A percentile compares a stretch with the other conserved stretches of the same genome.
phyloP scores from a whole-genome alignment of 2,797 vertebrate genomes.

The Tarsius wallacei region DNA sequence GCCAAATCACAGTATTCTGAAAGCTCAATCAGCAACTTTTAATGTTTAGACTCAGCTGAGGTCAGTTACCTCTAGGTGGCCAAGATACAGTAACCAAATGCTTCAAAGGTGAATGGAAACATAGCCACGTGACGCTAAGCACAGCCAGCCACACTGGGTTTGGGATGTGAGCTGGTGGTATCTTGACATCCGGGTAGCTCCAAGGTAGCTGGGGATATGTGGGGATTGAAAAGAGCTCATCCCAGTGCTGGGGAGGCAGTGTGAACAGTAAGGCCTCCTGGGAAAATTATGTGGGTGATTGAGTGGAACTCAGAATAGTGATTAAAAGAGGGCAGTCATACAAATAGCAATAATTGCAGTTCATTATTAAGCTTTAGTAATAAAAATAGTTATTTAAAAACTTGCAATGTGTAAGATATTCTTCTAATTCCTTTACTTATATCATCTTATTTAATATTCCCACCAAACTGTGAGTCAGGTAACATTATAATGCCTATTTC shows the following conservation, averaged over 20 bases:
- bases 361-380: background rate
- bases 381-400: background rate
- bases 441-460: background rate
- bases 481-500: background rate
- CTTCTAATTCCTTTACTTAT: background rate
- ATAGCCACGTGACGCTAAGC: too few relatives aligned
- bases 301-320: background rate
- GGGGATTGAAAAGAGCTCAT: background rate
- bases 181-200: background rate
- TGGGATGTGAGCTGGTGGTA: background rate
- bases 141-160: background rate
- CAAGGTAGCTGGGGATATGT: background rate
- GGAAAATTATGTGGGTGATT: background rate
- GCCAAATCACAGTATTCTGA: background rate
- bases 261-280: background rate
- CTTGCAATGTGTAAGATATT: background rate
- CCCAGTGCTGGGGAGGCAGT: background rate
- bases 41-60: background rate
- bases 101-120: background rate
- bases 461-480: background rate
- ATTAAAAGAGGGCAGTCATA: background rate
- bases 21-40: background rate
- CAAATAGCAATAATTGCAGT: background rate
- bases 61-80: background rate
- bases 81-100: background rate